Evolutionary conservation across 2,797 vertebrate species (phyloP), one percentile per base, ranked within the genome.

Genomic region (Manis pentadactyla): DNA sequence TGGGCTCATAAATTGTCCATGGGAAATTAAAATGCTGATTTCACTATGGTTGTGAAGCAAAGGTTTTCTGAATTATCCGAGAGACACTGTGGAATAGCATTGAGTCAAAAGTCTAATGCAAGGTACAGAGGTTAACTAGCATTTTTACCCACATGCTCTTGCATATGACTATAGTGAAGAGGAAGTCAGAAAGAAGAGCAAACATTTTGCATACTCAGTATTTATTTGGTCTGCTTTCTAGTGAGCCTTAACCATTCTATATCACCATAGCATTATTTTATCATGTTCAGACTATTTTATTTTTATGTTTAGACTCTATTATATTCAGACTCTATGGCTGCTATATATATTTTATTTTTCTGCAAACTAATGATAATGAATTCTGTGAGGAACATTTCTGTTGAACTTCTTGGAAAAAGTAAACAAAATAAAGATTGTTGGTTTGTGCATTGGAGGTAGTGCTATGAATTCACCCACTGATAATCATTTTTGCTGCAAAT

Each of bases 21-120:
- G 31, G 59, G 18, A 95, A 96, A 88, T 78, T 90, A 71, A 95
- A 90, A 90, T 71, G 46, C 0, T 39, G 46, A 49, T 57, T 93
- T 46, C 14, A 27, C n/a, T 51, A 14, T 17, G 74, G 31, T 66
- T 53, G 77, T 34, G 71, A 90, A 87, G 31, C 23, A 79, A 74
- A 77, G 7, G 11, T 94, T 90, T 87, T 85, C 49, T 81, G 84
- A 92, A 81, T 95, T 90, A 77, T 84, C 23, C 31, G 46, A 34
- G 64, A 95, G 18, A 34, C 46, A 46, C 5, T 37, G 23, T 9
- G 21, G 1, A 91, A 42, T 25, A 78, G 7, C 23, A 42, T 0
- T 66, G 21, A 92, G 27, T 73, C 63, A 57, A 85, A 95, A 75
- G 39, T 59, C 46, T 94, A 71, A 71, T n/a, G 17, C 9, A 71